Percentiles rank a stretch among this genome's conserved stretches.
These are phyloP conservation scores for Scartelaos histophorus DNA, from an alignment of 2,113 vertebrate species.

Conservation along the genomic window DNA sequence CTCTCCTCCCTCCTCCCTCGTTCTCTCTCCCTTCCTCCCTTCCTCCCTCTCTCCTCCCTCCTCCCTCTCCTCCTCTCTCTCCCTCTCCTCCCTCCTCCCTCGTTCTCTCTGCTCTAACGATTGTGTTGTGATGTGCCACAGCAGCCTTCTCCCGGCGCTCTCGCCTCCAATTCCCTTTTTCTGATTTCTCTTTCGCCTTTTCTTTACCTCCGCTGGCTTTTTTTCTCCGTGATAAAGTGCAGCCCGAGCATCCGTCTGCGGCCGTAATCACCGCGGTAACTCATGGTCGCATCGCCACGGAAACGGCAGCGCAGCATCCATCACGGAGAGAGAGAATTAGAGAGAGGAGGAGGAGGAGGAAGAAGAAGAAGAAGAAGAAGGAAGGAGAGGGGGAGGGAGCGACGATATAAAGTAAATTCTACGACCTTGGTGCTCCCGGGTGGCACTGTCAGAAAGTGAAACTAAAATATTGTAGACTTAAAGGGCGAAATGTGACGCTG, in stretches of 20 bases:
- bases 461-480: no score
- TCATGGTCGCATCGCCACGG: constrained; percentile 57
- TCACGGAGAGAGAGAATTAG: constrained; percentile 44
- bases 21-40: no score
- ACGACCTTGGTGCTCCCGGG: no score
- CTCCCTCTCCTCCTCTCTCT: no score
- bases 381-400: not conserved
- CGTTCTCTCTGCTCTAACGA: constrained; percentile 6
- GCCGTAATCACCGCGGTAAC: constrained; percentile 77
- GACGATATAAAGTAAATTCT: no score
- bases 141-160: constrained; percentile 20
- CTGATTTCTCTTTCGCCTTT: constrained; percentile 44
- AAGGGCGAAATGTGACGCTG: no score
- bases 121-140: constrained; percentile 19
- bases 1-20: no score
- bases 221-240: constrained; percentile 74
- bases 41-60: no score
- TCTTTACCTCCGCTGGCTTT: constrained; percentile 45
- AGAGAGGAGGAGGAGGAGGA: not conserved
- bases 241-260: constrained; percentile 70
- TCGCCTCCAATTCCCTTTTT: constrained; percentile 44
- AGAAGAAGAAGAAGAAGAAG: not conserved
- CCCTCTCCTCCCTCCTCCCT: not conserved
- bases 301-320: constrained; percentile 61
- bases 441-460: not conserved